Conservation (phyloP, 2,113 vertebrate species). For the Myrmecobius fasciatus region DNA sequence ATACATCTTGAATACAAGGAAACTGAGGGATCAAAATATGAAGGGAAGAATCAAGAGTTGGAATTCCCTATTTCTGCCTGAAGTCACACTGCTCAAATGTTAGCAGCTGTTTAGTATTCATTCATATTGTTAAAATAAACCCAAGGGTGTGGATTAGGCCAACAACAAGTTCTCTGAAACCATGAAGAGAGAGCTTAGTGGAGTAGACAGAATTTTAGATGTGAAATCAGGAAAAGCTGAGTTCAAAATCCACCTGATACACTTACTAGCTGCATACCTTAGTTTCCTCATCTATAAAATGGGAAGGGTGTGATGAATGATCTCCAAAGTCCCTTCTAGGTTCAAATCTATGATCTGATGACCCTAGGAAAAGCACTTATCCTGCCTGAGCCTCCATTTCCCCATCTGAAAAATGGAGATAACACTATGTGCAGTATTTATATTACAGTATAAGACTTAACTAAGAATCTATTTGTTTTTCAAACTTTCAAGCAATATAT, state of each 20-base stretch:
- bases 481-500: background rate
- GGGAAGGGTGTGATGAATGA: background rate
- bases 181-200: background rate
- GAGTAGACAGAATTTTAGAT: background rate
- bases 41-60: constrained; percentile 45
- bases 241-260: background rate
- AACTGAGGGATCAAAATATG: background rate
- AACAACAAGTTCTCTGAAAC: background rate
- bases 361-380: background rate
- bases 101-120: background rate
- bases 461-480: background rate
- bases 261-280: background rate
- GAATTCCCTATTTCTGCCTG: constrained; percentile 35
- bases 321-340: background rate
- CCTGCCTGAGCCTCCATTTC: background rate
- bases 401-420: background rate
- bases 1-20: background rate
- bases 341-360: background rate
- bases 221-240: background rate
- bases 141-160: background rate
- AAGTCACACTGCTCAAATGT: background rate
- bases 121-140: background rate
- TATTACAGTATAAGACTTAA: background rate
- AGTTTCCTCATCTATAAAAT: background rate
- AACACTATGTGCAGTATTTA: background rate